Evolutionary conservation across 2,888 invertebrate genomes (phyloP), one percentile per base, ranked within the genome.

Genomic region (Listrodromus nycthemerus): DNA sequence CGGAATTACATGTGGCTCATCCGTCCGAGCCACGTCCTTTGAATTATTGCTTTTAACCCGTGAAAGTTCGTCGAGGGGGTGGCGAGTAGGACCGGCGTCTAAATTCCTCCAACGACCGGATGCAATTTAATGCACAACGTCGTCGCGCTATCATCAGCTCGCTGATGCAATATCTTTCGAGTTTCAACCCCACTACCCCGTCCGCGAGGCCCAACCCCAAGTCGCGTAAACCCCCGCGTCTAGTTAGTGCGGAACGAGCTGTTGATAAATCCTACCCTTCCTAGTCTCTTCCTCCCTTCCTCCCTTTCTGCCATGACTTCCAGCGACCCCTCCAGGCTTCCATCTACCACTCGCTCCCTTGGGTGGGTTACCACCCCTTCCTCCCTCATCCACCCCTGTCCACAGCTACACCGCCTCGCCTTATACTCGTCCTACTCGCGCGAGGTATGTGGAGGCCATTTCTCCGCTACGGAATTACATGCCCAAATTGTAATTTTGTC

Each of bases 401-500:
- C 73, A 50, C 69, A 58, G 78, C 78, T 71, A 82, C 52, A 19
- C 19, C 30, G 33, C 67, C 55, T 73, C 76, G 52, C 80, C 70
- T 73, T 73, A 80, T 75, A 61, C 76, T 33, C 77, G 30, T 67
- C 69, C 52, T 24, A 66, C 82, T 75, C 80, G 65, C 33, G 76
- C 81, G 86, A 83, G 87, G 92, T 92, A 92, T 92, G 92, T 91
- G 91, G 86, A 89, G 90, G 89, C 92, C 92, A 92, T 92, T 92
- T 92, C 92, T 92, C 92, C 88, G 87, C 86, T 69, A 81, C 91
- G 91, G 90, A 92, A 92, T 92, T 92, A 92, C 92, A 92, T 91
- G 91, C 90, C 92, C 90, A 92, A 92, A 92, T 92, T 92, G 92
- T 92, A 92, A 92, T 92, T 92, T 92, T 91, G 90, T 90, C 91